Conservation (phyloP, 2,888 invertebrate genomes). For the Orgyia antiqua region DNA sequence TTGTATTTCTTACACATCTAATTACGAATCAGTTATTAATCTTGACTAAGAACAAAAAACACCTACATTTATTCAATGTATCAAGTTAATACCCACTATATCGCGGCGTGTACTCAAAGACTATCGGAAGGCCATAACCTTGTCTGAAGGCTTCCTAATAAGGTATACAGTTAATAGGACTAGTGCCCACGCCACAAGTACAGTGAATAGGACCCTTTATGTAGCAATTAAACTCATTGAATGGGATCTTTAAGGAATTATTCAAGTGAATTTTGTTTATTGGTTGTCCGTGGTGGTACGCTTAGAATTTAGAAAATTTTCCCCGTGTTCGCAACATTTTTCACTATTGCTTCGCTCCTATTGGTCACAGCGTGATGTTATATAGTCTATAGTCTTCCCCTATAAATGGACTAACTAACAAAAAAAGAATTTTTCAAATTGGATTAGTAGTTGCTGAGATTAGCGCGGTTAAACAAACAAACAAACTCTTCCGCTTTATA, state of each 20-base stretch:
- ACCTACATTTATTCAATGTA: constrained; percentile 4
- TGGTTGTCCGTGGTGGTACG: background rate
- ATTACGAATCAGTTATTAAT: no score
- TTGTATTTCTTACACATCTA: no score
- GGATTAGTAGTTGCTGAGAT: no score
- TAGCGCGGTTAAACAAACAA: no score
- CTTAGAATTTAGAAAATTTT: no score
- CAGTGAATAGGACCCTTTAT: constrained; percentile 19
- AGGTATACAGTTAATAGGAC: constrained; percentile 30
- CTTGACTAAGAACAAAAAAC: constrained; percentile 6
- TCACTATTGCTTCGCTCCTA: no score
- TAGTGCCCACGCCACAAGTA: constrained; percentile 34
- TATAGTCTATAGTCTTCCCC: no score
- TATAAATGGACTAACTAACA: no score
- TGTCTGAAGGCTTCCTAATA: constrained; percentile 23
- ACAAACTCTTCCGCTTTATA: no score
- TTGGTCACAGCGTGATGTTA: no score
- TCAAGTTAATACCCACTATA: constrained; percentile 5
- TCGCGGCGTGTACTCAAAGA: constrained; percentile 13
- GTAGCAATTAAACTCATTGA: constrained; percentile 23
- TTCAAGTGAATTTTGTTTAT: background rate
- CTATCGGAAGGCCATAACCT: constrained; percentile 27
- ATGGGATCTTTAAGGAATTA: background rate
- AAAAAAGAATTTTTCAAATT: no score
- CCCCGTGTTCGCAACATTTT: no score